A percentile compares a stretch with the other conserved stretches of the same genome.
Evolutionary conservation across 2,888 invertebrate species (phyloP).

Genomic region (Phania funesta): DNA sequence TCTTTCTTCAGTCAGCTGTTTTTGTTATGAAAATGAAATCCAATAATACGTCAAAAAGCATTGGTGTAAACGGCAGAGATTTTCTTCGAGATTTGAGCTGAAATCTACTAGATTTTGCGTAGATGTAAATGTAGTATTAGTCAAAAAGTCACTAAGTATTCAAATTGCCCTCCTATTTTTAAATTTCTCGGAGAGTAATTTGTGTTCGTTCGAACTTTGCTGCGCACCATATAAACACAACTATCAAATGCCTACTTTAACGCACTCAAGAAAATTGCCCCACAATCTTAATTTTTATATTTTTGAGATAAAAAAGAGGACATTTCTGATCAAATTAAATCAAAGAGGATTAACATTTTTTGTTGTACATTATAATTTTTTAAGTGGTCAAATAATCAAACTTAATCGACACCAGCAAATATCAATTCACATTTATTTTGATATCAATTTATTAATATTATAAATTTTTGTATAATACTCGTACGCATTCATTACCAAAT

Average conservation of each 20-base stretch:
- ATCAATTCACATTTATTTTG: not conserved
- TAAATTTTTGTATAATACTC: constrained; percentile 5
- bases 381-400: constrained; percentile 13
- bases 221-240: not conserved
- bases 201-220: too few relatives aligned
- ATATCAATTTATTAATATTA: not conserved
- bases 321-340: constrained; percentile 3
- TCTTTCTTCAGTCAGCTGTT: too few relatives aligned
- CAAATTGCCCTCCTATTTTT: too few relatives aligned
- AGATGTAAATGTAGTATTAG: too few relatives aligned
- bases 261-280: not conserved
- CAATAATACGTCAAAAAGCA: too few relatives aligned
- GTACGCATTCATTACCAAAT: not conserved
- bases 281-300: not conserved
- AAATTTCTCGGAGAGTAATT: too few relatives aligned
- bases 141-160: too few relatives aligned
- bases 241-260: too few relatives aligned
- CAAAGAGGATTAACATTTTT: constrained; percentile 32
- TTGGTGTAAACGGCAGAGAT: too few relatives aligned
- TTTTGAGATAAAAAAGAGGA: not conserved
- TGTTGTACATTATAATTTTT: not conserved
- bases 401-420: not conserved
- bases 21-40: too few relatives aligned
- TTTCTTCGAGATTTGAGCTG: too few relatives aligned
- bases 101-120: too few relatives aligned